Base-by-base conservation (phyloP, 2,113 vertebrate species). In the Podilymbus podiceps region DNA sequence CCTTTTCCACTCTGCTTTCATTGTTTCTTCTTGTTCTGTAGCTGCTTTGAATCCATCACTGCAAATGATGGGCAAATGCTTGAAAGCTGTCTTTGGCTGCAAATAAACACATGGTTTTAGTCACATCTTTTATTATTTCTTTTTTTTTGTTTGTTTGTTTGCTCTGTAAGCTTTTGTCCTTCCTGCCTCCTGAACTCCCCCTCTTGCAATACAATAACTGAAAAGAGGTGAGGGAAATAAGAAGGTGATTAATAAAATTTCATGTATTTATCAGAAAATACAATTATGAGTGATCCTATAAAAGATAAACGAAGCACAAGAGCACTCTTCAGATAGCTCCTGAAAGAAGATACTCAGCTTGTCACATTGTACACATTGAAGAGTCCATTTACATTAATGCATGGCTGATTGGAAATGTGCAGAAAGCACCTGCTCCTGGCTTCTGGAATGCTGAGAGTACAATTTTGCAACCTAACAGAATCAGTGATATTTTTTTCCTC, bases 1-100 rank as follows among this genome's bases (percentile, higher is more conserved):
- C 98, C 98, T 99, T 98, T 98, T 98, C 99, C 98, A 98, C 98
- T 99, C 98, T 98, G 98, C 98, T 98, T 98, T 97, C 97, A 97
- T 98, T 97, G 97, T 98, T 97, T 96, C 97, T 98, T 97, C 97
- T 98, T 98, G 98, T 98, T 98, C 89, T 97, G 94, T 98, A 98
- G 98, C 97, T 97, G 98, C 98, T 98, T 98, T 97, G 94, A 95
- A 96, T 96, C 93, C 97, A 97, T 98, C 95, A 86, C 97, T 96
- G 98, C 98, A 97, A 94, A 96, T 8, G 95, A 97, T 97, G 95
- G 98, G 97, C 98, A 98, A 98, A 97, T 98, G 98, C 98, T 99
- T 98, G 98, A 95, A 93, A 97, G 95, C 96, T 98, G 96, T 95
- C 91, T 94, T 97, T 98, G 97, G 98, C 98, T 98, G 99, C 96